phyloP scores from a whole-genome alignment of 2,113 vertebrate genomes.

The Caranx melampygus region DNA sequence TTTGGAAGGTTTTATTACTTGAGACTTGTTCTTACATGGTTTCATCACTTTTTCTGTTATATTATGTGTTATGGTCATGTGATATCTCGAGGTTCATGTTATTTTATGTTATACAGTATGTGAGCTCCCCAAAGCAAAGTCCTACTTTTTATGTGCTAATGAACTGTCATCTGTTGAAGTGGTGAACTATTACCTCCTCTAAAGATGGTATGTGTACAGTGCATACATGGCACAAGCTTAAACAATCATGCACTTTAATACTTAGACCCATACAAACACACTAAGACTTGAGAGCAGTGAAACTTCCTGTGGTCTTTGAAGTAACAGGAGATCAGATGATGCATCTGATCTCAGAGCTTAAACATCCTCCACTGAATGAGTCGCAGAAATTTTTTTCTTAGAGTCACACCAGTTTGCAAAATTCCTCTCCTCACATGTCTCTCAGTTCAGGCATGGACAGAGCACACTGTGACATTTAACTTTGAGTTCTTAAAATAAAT shows the following conservation, averaged over 20 bases:
- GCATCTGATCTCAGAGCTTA: neutral
- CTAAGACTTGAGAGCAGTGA: neutral
- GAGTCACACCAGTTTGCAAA: conserved; percentile 31
- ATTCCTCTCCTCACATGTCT: conserved; percentile 5
- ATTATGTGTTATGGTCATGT: neutral
- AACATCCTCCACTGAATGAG: neutral
- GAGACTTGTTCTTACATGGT: neutral
- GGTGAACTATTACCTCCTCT: neutral
- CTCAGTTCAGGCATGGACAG: conserved; percentile 1
- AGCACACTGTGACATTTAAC: neutral
- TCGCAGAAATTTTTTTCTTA: neutral
- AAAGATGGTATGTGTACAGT: neutral
- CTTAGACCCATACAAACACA: neutral
- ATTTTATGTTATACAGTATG: neutral
- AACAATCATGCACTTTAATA: neutral
- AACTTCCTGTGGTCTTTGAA: neutral
- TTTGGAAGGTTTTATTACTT: neutral
- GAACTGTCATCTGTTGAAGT: neutral
- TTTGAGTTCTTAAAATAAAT: neutral
- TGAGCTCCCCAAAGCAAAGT: neutral
- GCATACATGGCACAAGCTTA: neutral
- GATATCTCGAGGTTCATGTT: neutral
- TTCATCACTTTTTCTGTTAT: neutral
- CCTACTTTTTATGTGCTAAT: neutral
- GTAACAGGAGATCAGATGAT: neutral